A percentile compares a stretch with the other conserved stretches of the same genome.
phyloP scores from a whole-genome alignment of 2,888 invertebrate species.

The Nomada ruficornis region DNA sequence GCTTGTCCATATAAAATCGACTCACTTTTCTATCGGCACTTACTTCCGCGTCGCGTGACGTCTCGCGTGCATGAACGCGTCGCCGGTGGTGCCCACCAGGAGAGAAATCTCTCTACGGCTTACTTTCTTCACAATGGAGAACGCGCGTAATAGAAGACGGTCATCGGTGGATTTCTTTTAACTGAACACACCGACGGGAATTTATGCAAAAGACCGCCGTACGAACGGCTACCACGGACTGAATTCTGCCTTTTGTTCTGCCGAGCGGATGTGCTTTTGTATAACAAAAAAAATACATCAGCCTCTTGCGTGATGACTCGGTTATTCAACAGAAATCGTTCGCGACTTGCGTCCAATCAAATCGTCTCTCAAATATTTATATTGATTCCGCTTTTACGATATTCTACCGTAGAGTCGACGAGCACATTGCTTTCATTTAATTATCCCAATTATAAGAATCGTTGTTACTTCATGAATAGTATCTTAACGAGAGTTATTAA shows the following conservation, averaged over 20 bases:
- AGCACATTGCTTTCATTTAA: too few relatives aligned
- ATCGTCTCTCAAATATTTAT: too few relatives aligned
- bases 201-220: background rate
- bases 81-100: background rate
- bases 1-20: conserved; percentile 5
- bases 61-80: conserved; percentile 12
- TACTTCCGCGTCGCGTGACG: conserved; percentile 23
- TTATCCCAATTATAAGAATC: too few relatives aligned
- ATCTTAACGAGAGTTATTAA: too few relatives aligned
- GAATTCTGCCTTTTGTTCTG: background rate
- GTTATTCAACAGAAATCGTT: too few relatives aligned
- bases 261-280: background rate
- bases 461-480: too few relatives aligned
- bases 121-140: conserved; percentile 18
- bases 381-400: too few relatives aligned
- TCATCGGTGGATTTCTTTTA: background rate
- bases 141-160: background rate
- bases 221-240: background rate
- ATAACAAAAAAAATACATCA: too few relatives aligned
- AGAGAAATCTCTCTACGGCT: conserved; percentile 1
- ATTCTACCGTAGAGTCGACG: too few relatives aligned
- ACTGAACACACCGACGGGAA: background rate
- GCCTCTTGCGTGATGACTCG: too few relatives aligned
- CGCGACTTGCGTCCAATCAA: too few relatives aligned
- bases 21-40: conserved; percentile 37